phyloP scores from a whole-genome alignment of 2,888 invertebrate genomes.

The Lasioglossum pauxillum region DNA sequence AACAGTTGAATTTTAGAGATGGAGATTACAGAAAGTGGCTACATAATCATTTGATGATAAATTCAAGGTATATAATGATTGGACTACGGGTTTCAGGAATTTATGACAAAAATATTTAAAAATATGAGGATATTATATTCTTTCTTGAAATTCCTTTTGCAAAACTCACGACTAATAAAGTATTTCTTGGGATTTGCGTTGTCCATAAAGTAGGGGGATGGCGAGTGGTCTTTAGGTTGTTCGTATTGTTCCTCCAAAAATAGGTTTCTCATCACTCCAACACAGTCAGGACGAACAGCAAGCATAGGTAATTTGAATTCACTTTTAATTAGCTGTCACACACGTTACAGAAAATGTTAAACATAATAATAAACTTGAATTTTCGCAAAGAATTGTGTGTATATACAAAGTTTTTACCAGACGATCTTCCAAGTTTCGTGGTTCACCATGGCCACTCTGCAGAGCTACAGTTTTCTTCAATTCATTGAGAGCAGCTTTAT shows the following conservation, averaged over 20 bases:
- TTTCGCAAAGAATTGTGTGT: not conserved
- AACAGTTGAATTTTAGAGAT: slow-evolving; percentile 52
- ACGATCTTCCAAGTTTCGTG: slow-evolving; percentile 87
- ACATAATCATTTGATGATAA: slow-evolving; percentile 69
- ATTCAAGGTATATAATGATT: slow-evolving; percentile 24
- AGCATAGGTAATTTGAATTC: slow-evolving; percentile 90
- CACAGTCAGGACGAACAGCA: slow-evolving; percentile 89
- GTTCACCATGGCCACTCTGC: slow-evolving; percentile 88
- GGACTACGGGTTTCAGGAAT: not conserved
- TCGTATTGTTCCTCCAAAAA: slow-evolving; percentile 87
- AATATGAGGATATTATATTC: not conserved
- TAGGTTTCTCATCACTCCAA: slow-evolving; percentile 87
- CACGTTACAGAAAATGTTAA: slow-evolving; percentile 49
- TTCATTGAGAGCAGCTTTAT: slow-evolving; percentile 87
- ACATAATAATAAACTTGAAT: not conserved
- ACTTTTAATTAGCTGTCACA: slow-evolving; percentile 87
- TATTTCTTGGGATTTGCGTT: slow-evolving; percentile 87
- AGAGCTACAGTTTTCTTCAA: slow-evolving; percentile 87
- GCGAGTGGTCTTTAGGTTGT: slow-evolving; percentile 86
- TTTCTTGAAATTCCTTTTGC: not conserved
- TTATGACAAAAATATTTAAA: not conserved
- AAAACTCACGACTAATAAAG: slow-evolving; percentile 87
- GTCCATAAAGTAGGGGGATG: slow-evolving; percentile 89
- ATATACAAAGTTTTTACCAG: slow-evolving; percentile 84
- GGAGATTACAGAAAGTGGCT: not conserved